These are phyloP conservation scores for Helogale parvula DNA, from an alignment of 2,113 vertebrate genomes.

Conservation along the genomic window DNA sequence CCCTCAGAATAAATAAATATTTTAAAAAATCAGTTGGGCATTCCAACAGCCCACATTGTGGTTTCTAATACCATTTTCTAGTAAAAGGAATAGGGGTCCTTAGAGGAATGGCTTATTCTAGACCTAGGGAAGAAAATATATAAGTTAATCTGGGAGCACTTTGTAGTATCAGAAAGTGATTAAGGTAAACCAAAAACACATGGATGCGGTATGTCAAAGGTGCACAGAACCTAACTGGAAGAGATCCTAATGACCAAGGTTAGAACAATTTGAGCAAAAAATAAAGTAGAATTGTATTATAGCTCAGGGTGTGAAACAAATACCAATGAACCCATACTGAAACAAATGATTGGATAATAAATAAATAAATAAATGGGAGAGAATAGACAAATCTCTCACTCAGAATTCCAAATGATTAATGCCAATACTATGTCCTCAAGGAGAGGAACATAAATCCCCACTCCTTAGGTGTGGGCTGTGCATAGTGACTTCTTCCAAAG, in stretches of 20 bases:
- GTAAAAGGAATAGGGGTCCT: neutral
- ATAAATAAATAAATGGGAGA: neutral
- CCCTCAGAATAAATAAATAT: too few relatives aligned
- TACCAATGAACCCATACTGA: neutral
- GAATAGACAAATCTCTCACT: neutral
- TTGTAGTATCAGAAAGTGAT: neutral
- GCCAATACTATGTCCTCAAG: neutral
- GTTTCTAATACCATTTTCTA: neutral
- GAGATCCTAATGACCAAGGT: neutral
- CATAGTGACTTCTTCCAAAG: neutral
- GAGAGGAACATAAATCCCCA: neutral
- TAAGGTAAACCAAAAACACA: neutral
- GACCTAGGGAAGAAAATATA: neutral
- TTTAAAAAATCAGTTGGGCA: neutral
- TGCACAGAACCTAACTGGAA: neutral
- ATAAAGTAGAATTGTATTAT: slow-evolving; percentile 5
- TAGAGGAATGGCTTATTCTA: slow-evolving; percentile 4
- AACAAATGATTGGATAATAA: neutral
- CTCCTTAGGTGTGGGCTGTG: neutral
- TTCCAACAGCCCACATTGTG: neutral
- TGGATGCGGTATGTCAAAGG: neutral
- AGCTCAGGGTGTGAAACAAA: slow-evolving; percentile 18
- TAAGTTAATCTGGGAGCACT: neutral
- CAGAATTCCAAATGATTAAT: neutral
- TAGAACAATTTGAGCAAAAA: neutral